Conservation (phyloP, 2,797 vertebrate genomes). For the Tinamus major region DNA sequence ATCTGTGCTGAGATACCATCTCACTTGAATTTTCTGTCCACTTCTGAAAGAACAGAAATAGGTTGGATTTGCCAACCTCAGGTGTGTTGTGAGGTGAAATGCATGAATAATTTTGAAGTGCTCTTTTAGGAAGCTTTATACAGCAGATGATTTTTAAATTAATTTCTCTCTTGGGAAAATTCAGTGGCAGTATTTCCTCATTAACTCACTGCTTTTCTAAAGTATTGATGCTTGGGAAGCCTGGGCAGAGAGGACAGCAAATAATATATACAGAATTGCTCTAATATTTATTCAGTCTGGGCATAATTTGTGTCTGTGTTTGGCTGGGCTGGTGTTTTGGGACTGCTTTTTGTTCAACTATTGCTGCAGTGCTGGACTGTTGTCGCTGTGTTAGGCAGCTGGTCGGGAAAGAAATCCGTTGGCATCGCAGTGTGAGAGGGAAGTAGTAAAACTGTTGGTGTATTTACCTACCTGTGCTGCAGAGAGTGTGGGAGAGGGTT, state of each 20-base stretch:
- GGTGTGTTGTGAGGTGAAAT: constrained; percentile 32
- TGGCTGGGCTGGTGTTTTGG: not conserved
- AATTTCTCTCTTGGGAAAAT: not conserved
- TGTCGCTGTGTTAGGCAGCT: not conserved
- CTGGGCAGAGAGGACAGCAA: not conserved
- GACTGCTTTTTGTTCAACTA: not conserved
- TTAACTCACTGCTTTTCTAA: not conserved
- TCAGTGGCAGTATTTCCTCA: not conserved
- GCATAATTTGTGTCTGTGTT: not conserved
- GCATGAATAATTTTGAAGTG: not conserved
- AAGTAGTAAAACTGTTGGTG: not conserved
- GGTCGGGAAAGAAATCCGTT: not conserved
- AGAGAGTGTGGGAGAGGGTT: constrained; percentile 8
- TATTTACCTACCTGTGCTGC: not conserved
- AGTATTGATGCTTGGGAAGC: not conserved
- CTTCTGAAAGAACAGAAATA: not conserved
- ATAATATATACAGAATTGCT: not conserved
- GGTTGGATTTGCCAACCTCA: not conserved
- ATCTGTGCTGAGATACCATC: not conserved
- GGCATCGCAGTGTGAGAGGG: not conserved
- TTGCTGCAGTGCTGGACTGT: not conserved
- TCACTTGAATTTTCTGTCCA: not conserved
- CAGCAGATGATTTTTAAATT: constrained; percentile 1
- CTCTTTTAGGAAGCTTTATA: constrained; percentile 10
- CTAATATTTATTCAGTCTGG: not conserved